Evolutionary conservation across 1,140 invertebrate species (phyloP).

Genomic region (Caenorhabditis latens): DNA sequence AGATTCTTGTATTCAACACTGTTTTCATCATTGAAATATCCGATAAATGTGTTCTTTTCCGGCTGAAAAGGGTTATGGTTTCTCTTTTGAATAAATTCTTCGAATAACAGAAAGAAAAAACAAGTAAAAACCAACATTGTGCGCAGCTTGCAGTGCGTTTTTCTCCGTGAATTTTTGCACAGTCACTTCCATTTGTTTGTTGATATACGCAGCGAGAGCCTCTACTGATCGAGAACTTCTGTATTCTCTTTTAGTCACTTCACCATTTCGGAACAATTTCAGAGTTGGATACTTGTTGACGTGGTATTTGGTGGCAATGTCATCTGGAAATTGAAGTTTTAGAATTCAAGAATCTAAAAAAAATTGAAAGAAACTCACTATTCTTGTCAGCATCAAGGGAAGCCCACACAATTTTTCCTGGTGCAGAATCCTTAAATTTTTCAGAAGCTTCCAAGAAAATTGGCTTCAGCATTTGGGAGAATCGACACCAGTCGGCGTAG

Average conservation of each 20-base stretch:
- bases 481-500: constrained; percentile 90
- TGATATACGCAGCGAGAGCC: constrained; percentile 88
- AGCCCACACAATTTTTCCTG: constrained; percentile 89
- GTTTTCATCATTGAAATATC: constrained; percentile 44
- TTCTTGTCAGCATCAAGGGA: constrained; percentile 97
- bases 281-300: constrained; percentile 98
- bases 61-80: not conserved
- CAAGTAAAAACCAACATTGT: constrained; percentile 69
- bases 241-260: constrained; percentile 93
- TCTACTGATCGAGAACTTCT: constrained; percentile 83
- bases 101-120: no score
- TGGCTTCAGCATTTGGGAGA: constrained; percentile 93
- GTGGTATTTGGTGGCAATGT: constrained; percentile 89
- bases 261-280: constrained; percentile 94
- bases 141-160: constrained; percentile 67
- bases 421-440: constrained; percentile 83
- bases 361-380: constrained; percentile 80
- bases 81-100: not conserved
- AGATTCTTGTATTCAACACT: constrained; percentile 42
- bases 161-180: constrained; percentile 66
- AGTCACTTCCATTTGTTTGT: constrained; percentile 86
- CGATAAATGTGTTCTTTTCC: constrained; percentile 23
- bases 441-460: constrained; percentile 90
- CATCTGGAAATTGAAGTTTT: constrained; percentile 79
- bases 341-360: not conserved